Evolutionary conservation across 2,113 vertebrate genomes (phyloP).

Genomic region (Phainopepla nitens): DNA sequence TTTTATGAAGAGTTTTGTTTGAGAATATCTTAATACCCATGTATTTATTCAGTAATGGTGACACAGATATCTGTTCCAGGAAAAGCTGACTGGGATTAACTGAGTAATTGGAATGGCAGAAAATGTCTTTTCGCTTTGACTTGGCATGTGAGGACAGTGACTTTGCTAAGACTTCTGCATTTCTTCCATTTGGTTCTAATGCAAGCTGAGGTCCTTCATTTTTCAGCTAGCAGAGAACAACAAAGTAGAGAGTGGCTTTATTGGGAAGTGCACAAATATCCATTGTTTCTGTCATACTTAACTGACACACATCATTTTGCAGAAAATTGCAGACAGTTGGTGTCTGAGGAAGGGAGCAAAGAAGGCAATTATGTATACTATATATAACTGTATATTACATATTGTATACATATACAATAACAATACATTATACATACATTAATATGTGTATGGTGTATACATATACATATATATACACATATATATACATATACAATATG

Average conservation of each 20-base stretch:
- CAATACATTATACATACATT: too few species aligned
- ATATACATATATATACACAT: too few species aligned
- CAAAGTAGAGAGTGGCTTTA: background rate
- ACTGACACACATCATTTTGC: background rate
- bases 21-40: slow-evolving; percentile 18
- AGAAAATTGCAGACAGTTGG: background rate
- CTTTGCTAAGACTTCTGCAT: background rate
- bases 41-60: background rate
- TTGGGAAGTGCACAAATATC: background rate
- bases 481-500: too few species aligned
- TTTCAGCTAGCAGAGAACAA: background rate
- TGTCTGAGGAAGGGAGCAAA: background rate
- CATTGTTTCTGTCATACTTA: background rate
- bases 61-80: slow-evolving; percentile 1
- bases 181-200: background rate
- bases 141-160: background rate
- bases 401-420: too few species aligned
- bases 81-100: slow-evolving; percentile 30
- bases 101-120: slow-evolving; percentile 6
- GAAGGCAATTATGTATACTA: background rate
- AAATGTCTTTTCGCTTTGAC: background rate
- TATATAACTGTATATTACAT: too few species aligned
- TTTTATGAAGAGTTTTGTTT: slow-evolving; percentile 31
- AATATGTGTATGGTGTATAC: too few species aligned
- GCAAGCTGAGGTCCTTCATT: background rate